Evolutionary conservation across 2,888 invertebrate genomes (phyloP).

Genomic region (Lingula anatina): DNA sequence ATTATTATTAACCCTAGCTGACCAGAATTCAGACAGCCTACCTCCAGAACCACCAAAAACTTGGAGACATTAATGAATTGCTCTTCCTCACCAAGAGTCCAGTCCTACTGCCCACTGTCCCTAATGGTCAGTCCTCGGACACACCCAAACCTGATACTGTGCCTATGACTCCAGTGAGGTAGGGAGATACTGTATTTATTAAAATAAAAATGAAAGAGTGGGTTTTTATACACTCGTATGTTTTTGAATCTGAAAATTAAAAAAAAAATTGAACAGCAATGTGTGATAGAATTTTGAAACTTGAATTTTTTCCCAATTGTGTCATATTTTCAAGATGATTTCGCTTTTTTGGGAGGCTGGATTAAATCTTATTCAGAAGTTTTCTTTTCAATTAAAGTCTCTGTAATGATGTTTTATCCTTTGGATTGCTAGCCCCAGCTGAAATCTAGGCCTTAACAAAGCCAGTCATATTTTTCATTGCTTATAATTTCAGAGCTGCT

Average conservation of each 20-base stretch:
- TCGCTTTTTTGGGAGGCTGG: no score
- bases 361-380: no score
- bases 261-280: neutral
- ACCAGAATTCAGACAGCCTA: constrained; percentile 22
- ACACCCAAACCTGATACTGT: constrained; percentile 1
- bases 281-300: neutral
- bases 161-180: constrained; percentile 21
- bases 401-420: no score
- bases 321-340: no score
- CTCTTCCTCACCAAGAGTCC: constrained; percentile 29
- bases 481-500: constrained; percentile 23
- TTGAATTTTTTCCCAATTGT: constrained; percentile 2
- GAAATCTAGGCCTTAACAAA: no score
- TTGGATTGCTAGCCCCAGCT: no score
- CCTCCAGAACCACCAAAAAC: constrained; percentile 17
- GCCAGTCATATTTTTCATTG: no score
- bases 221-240: neutral
- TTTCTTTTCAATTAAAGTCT: no score
- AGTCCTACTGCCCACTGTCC: constrained; percentile 15
- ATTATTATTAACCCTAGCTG: no score
- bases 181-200: neutral
- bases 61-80: constrained; percentile 36
- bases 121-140: neutral
- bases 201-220: neutral
- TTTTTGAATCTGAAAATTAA: no score